Conservation (phyloP, 1,140 invertebrate genomes). For the Aphidius gifuensis region DNA sequence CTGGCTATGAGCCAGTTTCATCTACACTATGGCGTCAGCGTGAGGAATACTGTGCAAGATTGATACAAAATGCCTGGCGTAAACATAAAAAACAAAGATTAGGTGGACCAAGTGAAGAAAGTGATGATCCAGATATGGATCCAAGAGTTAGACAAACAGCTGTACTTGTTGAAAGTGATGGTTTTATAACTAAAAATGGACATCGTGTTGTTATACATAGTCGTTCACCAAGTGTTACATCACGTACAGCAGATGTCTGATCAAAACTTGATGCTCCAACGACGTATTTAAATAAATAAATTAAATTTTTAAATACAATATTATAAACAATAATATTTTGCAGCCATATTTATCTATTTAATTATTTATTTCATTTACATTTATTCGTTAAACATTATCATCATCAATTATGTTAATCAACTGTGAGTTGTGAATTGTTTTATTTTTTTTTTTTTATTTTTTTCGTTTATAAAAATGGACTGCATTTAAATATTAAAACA, state of each 20-base stretch:
- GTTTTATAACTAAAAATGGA: conserved; percentile 76
- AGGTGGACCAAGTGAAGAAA: conserved; percentile 54
- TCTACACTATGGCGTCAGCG: conserved; percentile 91
- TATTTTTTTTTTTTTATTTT: too few species aligned
- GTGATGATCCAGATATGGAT: conserved; percentile 50
- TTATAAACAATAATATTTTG: conserved; percentile 5
- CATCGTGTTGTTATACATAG: conserved; percentile 86
- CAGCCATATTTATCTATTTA: too few species aligned
- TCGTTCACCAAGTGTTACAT: conserved; percentile 76
- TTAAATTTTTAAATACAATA: neutral
- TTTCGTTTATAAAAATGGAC: too few species aligned
- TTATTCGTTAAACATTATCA: too few species aligned
- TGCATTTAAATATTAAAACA: too few species aligned
- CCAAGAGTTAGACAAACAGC: conserved; percentile 65
- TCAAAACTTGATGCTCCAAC: conserved; percentile 36
- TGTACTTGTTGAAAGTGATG: conserved; percentile 79
- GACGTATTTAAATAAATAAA: neutral
- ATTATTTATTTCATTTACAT: too few species aligned
- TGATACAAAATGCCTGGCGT: conserved; percentile 93
- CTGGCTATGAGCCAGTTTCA: conserved; percentile 87
- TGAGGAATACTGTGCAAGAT: conserved; percentile 91
- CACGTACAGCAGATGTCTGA: conserved; percentile 79
- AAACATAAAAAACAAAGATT: conserved; percentile 73
- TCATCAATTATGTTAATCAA: too few species aligned
- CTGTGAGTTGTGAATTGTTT: too few species aligned